phyloP scores from a whole-genome alignment of 1,140 invertebrate species.

The Trypoxylus dichotomus region DNA sequence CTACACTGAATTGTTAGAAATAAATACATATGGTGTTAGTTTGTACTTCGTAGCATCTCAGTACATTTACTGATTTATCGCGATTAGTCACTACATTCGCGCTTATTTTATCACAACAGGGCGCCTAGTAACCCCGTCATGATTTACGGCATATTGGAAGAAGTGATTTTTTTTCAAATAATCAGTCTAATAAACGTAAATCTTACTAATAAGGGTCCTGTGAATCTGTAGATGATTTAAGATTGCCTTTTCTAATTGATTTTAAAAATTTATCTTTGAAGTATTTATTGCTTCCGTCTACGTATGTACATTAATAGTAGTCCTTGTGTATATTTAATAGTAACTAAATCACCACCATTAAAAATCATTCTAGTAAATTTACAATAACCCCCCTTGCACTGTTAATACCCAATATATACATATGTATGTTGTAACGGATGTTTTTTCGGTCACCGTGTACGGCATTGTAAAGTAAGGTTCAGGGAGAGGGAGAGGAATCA shows the following conservation, averaged over 20 bases:
- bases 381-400: too few species aligned
- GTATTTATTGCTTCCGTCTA: too few species aligned
- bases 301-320: too few species aligned
- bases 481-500: too few species aligned
- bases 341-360: too few species aligned
- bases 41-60: background rate
- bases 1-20: background rate
- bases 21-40: background rate
- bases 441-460: too few species aligned
- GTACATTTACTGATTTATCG: background rate
- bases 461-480: too few species aligned
- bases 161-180: background rate
- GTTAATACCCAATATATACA: too few species aligned
- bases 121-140: background rate
- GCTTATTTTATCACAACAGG: conserved; percentile 2
- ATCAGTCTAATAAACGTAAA: background rate
- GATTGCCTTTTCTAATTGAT: background rate
- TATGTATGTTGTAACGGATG: too few species aligned
- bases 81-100: background rate
- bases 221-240: background rate
- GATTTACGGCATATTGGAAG: background rate
- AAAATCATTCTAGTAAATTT: too few species aligned
- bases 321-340: too few species aligned
- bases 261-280: background rate
- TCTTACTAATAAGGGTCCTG: background rate